Conservation (phyloP, 2,888 invertebrate genomes). For the Drosophila meridionalis region DNA sequence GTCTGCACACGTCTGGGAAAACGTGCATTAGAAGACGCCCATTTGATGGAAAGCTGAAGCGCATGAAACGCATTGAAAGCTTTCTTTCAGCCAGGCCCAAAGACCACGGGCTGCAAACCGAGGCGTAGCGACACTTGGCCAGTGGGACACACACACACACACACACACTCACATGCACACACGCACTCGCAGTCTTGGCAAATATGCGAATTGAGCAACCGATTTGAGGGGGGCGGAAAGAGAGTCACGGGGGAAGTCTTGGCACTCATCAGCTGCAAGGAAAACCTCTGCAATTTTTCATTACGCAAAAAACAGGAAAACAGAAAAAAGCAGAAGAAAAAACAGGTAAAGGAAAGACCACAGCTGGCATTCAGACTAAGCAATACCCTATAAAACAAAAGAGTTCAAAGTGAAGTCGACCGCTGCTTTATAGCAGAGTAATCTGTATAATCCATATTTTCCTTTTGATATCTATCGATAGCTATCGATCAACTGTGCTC, state of each 20-base stretch:
- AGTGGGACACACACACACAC: constrained; percentile 21
- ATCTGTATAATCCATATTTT: not conserved
- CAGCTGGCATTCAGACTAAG: not conserved
- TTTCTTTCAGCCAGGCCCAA: constrained; percentile 32
- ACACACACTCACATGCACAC: not conserved
- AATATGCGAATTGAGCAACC: constrained; percentile 37
- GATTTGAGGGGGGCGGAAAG: not conserved
- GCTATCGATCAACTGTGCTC: not conserved
- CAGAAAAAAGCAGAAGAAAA: not conserved
- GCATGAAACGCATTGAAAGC: constrained; percentile 20
- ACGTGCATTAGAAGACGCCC: constrained; percentile 39
- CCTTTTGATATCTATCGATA: not conserved
- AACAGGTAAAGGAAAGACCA: not conserved
- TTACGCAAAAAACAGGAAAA: constrained; percentile 47
- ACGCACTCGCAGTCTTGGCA: not conserved
- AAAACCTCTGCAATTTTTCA: constrained; percentile 40
- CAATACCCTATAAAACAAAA: not conserved
- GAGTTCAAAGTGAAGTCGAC: not conserved
- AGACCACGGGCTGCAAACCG: not conserved
- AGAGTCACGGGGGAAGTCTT: not conserved
- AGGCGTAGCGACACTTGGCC: constrained; percentile 24
- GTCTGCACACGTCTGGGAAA: constrained; percentile 54
- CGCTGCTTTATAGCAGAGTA: too few species aligned
- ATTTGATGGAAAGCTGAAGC: constrained; percentile 44
- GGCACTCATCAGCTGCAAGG: constrained; percentile 33